A percentile compares a stretch with the other conserved stretches of the same genome.
Evolutionary conservation across 2,113 vertebrate genomes (phyloP).

Genomic region (Sitta europaea): DNA sequence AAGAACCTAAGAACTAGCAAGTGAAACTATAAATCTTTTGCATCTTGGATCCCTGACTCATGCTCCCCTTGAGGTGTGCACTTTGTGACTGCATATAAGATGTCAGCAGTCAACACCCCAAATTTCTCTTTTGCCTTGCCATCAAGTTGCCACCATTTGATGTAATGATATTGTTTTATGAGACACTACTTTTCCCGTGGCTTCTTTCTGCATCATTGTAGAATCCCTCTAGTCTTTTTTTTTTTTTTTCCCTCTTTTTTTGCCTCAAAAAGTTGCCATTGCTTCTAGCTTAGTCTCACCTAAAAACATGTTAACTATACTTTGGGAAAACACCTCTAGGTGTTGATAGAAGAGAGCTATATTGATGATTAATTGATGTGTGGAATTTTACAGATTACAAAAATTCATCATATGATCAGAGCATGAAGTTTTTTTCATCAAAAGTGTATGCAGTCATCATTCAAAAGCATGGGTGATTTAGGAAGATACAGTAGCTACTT

Average conservation of each 20-base stretch:
- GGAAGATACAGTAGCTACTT: background rate
- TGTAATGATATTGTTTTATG: background rate
- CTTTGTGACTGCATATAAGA: background rate
- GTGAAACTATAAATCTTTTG: background rate
- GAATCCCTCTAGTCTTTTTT: background rate
- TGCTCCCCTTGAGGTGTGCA: background rate
- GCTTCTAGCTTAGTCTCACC: background rate
- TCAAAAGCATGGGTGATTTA: conserved; percentile 2
- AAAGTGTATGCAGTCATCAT: background rate
- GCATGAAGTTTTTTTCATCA: background rate
- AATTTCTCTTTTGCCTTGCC: background rate
- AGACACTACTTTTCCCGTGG: background rate
- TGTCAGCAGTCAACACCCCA: background rate
- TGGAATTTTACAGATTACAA: conserved; percentile 11
- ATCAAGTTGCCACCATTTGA: background rate
- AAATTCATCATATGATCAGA: conserved; percentile 27
- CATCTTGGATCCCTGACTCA: background rate
- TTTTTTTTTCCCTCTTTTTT: no score
- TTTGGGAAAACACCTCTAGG: background rate
- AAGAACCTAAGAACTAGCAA: background rate
- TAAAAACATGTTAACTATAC: background rate
- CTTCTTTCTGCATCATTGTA: background rate
- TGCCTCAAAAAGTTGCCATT: rapidly evolving
- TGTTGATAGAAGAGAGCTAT: background rate
- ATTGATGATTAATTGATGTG: conserved; percentile 30